These are phyloP conservation scores for Amaurobius ferox DNA, from an alignment of 2,888 invertebrate genomes.

Conservation along the genomic window DNA sequence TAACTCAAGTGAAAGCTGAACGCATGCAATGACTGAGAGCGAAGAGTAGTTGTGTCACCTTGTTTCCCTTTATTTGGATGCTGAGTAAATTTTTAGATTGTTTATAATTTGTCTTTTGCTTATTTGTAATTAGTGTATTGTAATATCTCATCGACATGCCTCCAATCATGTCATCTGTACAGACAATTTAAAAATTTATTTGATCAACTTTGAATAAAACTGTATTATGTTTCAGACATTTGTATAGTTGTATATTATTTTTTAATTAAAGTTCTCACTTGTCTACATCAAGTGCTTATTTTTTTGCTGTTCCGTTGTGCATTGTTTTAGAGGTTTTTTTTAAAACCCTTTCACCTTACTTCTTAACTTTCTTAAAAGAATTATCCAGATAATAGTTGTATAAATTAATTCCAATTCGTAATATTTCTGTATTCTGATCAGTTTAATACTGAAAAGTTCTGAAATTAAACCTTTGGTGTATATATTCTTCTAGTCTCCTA, in stretches of 20 bases:
- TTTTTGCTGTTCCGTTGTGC: no score
- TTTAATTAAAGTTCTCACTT: constrained; percentile 10
- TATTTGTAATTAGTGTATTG: constrained; percentile 71
- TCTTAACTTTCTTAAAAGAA: no score
- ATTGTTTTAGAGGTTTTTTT: no score
- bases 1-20: not conserved
- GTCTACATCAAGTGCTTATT: not conserved
- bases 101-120: constrained; percentile 37
- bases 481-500: no score
- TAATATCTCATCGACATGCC: constrained; percentile 54
- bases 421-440: no score
- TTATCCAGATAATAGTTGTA: no score
- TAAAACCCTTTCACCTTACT: no score
- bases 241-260: constrained; percentile 14
- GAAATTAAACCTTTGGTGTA: no score
- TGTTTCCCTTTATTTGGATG: constrained; percentile 17
- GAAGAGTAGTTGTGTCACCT: constrained; percentile 15
- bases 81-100: constrained; percentile 45
- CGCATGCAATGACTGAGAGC: not conserved
- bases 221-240: constrained; percentile 38
- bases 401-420: no score
- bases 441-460: no score
- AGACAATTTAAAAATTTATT: constrained; percentile 63
- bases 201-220: constrained; percentile 52
- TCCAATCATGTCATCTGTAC: constrained; percentile 46